Evolutionary conservation across 2,888 invertebrate species (phyloP).

Genomic region (Gisinianus flammeolus): DNA sequence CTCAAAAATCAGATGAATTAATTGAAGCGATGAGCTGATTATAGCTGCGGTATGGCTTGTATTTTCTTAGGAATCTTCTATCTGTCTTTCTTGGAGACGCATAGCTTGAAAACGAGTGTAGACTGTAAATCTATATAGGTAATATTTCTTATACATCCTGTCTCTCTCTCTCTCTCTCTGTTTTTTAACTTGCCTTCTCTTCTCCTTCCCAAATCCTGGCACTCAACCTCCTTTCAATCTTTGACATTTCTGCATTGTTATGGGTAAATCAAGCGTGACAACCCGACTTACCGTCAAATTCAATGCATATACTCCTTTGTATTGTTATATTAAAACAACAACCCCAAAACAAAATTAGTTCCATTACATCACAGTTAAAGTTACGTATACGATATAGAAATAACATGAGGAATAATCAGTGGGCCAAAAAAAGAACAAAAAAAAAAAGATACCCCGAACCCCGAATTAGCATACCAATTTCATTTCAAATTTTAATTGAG

Average conservation of each 20-base stretch:
- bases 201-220: constrained; percentile 12
- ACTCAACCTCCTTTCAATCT: constrained; percentile 20
- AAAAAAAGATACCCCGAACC: too few relatives aligned
- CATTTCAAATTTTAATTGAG: background rate
- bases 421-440: too few relatives aligned
- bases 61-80: constrained; percentile 22
- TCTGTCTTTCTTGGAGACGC: background rate
- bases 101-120: background rate
- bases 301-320: too few relatives aligned
- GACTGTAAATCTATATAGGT: background rate
- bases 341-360: too few relatives aligned
- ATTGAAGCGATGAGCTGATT: constrained; percentile 41
- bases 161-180: constrained; percentile 1
- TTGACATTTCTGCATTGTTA: constrained; percentile 38
- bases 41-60: constrained; percentile 25
- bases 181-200: background rate
- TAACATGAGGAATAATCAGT: too few relatives aligned
- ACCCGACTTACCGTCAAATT: background rate
- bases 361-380: too few relatives aligned
- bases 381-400: too few relatives aligned
- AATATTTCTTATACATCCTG: too few relatives aligned
- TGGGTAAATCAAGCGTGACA: constrained; percentile 35
- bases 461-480: background rate
- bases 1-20: constrained; percentile 35
- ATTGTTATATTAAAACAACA: background rate